phyloP scores from a whole-genome alignment of 2,888 invertebrate genomes.

The Acleris laterana region DNA sequence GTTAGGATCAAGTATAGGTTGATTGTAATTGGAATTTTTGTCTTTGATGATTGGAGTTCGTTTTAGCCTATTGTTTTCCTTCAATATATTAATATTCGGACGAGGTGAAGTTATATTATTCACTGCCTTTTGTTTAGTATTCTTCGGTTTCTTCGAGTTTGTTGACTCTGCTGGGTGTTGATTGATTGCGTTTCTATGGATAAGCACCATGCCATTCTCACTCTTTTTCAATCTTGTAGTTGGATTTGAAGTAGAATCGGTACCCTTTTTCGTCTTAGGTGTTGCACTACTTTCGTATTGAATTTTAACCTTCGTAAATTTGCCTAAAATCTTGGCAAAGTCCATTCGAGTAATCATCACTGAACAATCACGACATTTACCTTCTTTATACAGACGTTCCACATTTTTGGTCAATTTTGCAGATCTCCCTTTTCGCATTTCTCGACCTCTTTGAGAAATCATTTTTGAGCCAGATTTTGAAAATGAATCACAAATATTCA shows the following conservation, averaged over 20 bases:
- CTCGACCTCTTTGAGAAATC: slow-evolving; percentile 70
- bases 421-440: slow-evolving; percentile 58
- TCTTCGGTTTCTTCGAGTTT: slow-evolving; percentile 52
- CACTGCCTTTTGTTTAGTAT: slow-evolving; percentile 42
- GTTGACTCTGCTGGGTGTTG: slow-evolving; percentile 58
- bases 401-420: slow-evolving; percentile 68
- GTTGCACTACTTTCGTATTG: slow-evolving; percentile 72
- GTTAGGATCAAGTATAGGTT: slow-evolving; percentile 43
- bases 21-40: slow-evolving; percentile 50
- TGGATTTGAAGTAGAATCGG: slow-evolving; percentile 47
- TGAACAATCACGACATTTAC: slow-evolving; percentile 75
- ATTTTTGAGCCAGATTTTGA: slow-evolving; percentile 45
- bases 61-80: slow-evolving; percentile 71
- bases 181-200: slow-evolving; percentile 65
- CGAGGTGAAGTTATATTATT: slow-evolving; percentile 32
- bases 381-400: slow-evolving; percentile 71
- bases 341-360: slow-evolving; percentile 78
- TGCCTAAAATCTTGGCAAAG: slow-evolving; percentile 79
- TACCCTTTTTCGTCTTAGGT: slow-evolving; percentile 57
- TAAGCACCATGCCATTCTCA: slow-evolving; percentile 78
- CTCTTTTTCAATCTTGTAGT: slow-evolving; percentile 69
- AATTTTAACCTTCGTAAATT: slow-evolving; percentile 80
- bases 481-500: slow-evolving; percentile 22
- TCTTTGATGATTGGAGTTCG: slow-evolving; percentile 53
- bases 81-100: slow-evolving; percentile 61